phyloP scores from a whole-genome alignment of 2,797 vertebrate genomes.

The Otolemur crassicaudatus region DNA sequence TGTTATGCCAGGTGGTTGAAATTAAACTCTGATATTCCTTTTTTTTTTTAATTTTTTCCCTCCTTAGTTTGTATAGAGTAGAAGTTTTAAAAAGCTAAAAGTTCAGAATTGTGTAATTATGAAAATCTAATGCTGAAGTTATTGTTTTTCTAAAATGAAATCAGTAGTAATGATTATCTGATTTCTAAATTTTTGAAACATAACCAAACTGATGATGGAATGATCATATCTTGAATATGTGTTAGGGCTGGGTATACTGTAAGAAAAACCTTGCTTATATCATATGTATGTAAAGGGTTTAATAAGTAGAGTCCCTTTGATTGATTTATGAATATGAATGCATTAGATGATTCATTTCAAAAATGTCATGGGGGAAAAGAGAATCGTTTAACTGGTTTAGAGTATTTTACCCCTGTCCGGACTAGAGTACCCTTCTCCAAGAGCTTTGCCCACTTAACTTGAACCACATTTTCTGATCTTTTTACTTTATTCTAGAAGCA shows the following conservation, averaged over 20 bases:
- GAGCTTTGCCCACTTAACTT: neutral
- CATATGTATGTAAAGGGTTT: neutral
- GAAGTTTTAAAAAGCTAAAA: constrained; percentile 48
- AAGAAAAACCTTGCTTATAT: neutral
- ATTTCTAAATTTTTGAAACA: constrained; percentile 53
- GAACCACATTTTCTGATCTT: neutral
- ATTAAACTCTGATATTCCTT: constrained; percentile 75
- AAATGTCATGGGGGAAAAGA: neutral
- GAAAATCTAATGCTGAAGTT: neutral
- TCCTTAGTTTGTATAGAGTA: constrained; percentile 33
- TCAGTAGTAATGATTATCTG: neutral
- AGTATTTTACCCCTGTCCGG: neutral
- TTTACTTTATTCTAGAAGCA: constrained; percentile 66
- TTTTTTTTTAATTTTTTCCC: constrained; percentile 60
- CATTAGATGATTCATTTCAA: constrained; percentile 26
- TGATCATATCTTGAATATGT: neutral
- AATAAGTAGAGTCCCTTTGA: neutral
- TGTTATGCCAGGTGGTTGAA: constrained; percentile 67
- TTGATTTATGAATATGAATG: constrained; percentile 22
- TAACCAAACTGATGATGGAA: neutral
- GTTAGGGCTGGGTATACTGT: neutral
- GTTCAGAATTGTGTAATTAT: constrained; percentile 67
- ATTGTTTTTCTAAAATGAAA: constrained; percentile 49
- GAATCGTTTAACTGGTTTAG: neutral
- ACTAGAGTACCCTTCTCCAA: neutral